These are phyloP conservation scores for Bradypus variegatus DNA, from an alignment of 2,797 vertebrate genomes.

Conservation along the genomic window DNA sequence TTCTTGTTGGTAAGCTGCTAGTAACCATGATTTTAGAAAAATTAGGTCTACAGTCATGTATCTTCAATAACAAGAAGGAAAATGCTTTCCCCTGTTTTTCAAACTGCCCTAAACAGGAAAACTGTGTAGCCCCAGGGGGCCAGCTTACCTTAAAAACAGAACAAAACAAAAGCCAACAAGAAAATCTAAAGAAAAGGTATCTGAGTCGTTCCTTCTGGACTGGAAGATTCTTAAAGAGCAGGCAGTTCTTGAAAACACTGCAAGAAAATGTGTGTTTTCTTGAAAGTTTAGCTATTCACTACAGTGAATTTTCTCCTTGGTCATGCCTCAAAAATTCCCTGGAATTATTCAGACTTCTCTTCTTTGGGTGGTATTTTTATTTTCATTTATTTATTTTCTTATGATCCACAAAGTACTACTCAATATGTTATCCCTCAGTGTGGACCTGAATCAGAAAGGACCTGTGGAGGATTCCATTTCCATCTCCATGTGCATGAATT, in stretches of 20 bases:
- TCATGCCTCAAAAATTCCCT: slow-evolving; percentile 28
- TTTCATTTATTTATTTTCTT: slow-evolving; percentile 48
- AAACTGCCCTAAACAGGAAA: slow-evolving; percentile 37
- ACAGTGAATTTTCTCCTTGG: slow-evolving; percentile 17
- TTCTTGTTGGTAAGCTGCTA: not conserved
- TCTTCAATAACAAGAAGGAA: slow-evolving; percentile 33
- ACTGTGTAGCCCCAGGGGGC: not conserved
- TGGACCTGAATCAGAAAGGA: not conserved
- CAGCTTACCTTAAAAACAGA: slow-evolving; percentile 17
- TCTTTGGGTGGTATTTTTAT: slow-evolving; percentile 30
- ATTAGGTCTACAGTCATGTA: not conserved
- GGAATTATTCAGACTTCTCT: slow-evolving; percentile 29
- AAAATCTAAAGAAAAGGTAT: slow-evolving; percentile 29
- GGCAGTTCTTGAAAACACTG: not conserved
- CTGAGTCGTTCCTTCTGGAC: not conserved
- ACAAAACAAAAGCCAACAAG: not conserved
- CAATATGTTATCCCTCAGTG: not conserved
- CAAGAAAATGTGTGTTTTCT: slow-evolving; percentile 23
- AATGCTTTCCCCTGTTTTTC: slow-evolving; percentile 10
- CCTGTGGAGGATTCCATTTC: slow-evolving; percentile 2
- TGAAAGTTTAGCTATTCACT: slow-evolving; percentile 36
- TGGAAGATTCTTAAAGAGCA: not conserved
- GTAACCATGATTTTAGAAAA: not conserved
- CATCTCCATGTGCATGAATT: not conserved
- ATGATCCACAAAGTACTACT: slow-evolving; percentile 22